phyloP scores from a whole-genome alignment of 1,140 invertebrate species.

The Himalopsyche phryganea region DNA sequence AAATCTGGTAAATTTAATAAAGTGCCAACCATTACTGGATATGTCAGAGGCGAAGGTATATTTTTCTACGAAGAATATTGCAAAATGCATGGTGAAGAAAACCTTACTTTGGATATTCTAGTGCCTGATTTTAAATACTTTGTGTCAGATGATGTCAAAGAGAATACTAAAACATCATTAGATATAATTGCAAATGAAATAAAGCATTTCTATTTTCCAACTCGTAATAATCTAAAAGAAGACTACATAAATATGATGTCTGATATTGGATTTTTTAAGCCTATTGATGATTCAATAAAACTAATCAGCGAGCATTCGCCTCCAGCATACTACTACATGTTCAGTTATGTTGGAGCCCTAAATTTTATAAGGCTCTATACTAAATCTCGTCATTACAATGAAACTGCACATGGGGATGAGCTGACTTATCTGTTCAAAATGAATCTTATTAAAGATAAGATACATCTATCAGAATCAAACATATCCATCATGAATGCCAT shows the following conservation, averaged over 20 bases:
- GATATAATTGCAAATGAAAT: slow-evolving; percentile 43
- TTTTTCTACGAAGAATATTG: slow-evolving; percentile 38
- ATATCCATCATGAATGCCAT: slow-evolving; percentile 1
- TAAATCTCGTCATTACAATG: slow-evolving; percentile 36
- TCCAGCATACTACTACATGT: slow-evolving; percentile 51
- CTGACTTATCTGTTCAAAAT: slow-evolving; percentile 11
- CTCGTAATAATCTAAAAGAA: slow-evolving; percentile 37
- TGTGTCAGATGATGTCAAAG: slow-evolving; percentile 40
- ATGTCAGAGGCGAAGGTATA: slow-evolving; percentile 56
- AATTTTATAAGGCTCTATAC: slow-evolving; percentile 39
- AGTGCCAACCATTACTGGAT: slow-evolving; percentile 62
- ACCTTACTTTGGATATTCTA: slow-evolving; percentile 36
- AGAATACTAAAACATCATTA: slow-evolving; percentile 34
- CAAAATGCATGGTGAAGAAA: slow-evolving; percentile 37
- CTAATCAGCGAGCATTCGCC: slow-evolving; percentile 38
- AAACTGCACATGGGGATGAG: slow-evolving; percentile 12
- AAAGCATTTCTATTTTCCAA: slow-evolving; percentile 49
- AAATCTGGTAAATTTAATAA: slow-evolving; percentile 46
- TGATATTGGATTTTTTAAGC: slow-evolving; percentile 46
- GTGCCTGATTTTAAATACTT: slow-evolving; percentile 30
- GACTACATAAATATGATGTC: slow-evolving; percentile 43
- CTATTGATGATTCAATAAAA: slow-evolving; percentile 36
- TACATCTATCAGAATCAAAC: neutral
- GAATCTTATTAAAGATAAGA: slow-evolving; percentile 25
- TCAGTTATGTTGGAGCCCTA: slow-evolving; percentile 44